These are phyloP conservation scores for Poecilia velifera DNA, from an alignment of 2,797 vertebrate species.

Conservation along the genomic window DNA sequence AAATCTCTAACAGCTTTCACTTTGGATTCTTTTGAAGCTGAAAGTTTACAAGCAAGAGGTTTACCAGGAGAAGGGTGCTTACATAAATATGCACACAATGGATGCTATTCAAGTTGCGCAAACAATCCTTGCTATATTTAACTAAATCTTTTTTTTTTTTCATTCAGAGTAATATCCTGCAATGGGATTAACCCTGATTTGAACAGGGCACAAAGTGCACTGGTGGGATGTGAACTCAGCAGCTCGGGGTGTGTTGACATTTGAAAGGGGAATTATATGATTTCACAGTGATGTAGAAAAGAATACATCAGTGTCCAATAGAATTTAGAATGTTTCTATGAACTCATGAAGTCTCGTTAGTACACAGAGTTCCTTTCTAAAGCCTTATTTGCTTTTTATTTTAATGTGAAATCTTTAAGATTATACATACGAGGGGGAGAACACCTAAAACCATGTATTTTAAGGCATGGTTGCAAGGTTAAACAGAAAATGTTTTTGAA, in stretches of 20 bases:
- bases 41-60: slow-evolving; percentile 20
- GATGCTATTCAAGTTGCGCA: slow-evolving; percentile 56
- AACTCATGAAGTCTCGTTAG: too few species aligned
- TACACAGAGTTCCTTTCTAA: neutral
- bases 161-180: slow-evolving; percentile 59
- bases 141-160: slow-evolving; percentile 41
- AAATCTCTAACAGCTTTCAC: slow-evolving; percentile 2
- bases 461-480: neutral
- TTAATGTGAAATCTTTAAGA: neutral
- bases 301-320: neutral
- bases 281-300: neutral
- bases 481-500: neutral
- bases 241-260: slow-evolving; percentile 39
- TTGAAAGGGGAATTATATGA: slow-evolving; percentile 19
- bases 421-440: neutral
- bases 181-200: slow-evolving; percentile 67
- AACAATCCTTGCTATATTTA: slow-evolving; percentile 72
- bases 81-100: slow-evolving; percentile 64
- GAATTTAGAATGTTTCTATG: neutral
- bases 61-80: slow-evolving; percentile 41
- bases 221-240: slow-evolving; percentile 38
- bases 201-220: slow-evolving; percentile 30
- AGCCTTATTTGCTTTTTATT: neutral
- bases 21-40: slow-evolving; percentile 2
- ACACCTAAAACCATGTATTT: neutral